Conservation (phyloP, 2,113 vertebrate genomes). For the Malurus elegans region DNA sequence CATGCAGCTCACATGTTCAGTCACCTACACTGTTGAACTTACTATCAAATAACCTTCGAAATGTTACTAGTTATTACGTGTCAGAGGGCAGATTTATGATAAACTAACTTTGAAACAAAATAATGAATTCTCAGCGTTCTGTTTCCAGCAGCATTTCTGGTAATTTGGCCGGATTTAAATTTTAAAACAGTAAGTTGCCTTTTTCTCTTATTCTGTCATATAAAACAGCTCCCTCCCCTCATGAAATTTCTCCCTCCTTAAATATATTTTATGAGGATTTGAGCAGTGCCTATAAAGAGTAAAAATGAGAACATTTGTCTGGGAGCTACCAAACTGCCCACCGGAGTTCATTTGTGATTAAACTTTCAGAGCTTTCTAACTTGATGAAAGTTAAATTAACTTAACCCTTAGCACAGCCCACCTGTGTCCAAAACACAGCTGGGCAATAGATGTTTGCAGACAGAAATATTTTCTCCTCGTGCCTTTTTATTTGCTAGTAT, state of each 20-base stretch:
- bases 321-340: slow-evolving; percentile 27
- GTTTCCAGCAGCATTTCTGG: slow-evolving; percentile 54
- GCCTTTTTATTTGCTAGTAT: neutral
- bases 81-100: slow-evolving; percentile 77
- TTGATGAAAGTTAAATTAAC: slow-evolving; percentile 34
- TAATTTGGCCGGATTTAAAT: slow-evolving; percentile 69
- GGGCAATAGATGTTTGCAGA: neutral
- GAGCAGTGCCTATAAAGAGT: slow-evolving; percentile 26
- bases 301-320: slow-evolving; percentile 54
- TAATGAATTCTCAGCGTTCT: slow-evolving; percentile 65
- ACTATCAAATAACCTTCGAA: slow-evolving; percentile 77
- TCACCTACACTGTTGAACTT: slow-evolving; percentile 77
- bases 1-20: slow-evolving; percentile 73
- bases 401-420: slow-evolving; percentile 5
- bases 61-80: slow-evolving; percentile 74
- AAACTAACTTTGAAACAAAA: slow-evolving; percentile 77
- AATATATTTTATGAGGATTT: slow-evolving; percentile 48
- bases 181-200: slow-evolving; percentile 61
- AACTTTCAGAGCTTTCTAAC: slow-evolving; percentile 18
- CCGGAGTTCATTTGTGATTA: slow-evolving; percentile 28
- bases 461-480: neutral
- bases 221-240: slow-evolving; percentile 17
- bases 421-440: neutral
- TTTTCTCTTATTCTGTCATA: slow-evolving; percentile 47
- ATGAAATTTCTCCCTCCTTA: slow-evolving; percentile 31